phyloP scores from a whole-genome alignment of 2,113 vertebrate genomes.

The Pterocles burchelli region DNA sequence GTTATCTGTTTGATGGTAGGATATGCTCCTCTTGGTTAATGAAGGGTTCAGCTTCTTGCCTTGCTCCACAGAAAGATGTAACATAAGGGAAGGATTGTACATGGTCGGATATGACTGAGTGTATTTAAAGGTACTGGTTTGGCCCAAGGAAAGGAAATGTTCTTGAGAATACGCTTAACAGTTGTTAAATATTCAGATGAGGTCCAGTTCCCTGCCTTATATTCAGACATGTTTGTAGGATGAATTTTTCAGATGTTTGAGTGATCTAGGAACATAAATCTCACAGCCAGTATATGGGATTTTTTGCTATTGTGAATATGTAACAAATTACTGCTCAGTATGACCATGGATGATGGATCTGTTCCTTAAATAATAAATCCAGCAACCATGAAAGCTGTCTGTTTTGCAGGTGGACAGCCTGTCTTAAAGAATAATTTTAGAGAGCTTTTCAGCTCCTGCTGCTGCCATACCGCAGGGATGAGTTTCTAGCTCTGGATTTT shows the following conservation, averaged over 20 bases:
- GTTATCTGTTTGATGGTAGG: neutral
- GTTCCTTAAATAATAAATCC: constrained; percentile 30
- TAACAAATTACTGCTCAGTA: constrained; percentile 14
- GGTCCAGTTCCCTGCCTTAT: neutral
- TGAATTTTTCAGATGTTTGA: constrained; percentile 14
- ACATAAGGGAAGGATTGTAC: neutral
- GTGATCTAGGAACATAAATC: neutral
- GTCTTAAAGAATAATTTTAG: neutral
- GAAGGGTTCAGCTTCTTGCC: neutral
- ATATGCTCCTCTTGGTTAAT: neutral
- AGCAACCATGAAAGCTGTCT: neutral
- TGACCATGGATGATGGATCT: neutral
- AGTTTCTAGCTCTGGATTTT: neutral
- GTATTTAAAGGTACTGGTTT: neutral
- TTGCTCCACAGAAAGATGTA: neutral
- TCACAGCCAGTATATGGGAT: neutral
- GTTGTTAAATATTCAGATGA: neutral
- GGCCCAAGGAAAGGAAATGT: neutral
- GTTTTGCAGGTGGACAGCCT: constrained; percentile 12
- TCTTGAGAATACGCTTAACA: neutral
- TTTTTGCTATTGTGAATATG: neutral
- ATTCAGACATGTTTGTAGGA: neutral
- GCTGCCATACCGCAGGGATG: neutral
- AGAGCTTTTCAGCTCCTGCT: neutral
- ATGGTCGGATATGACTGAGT: accelerated